These are phyloP conservation scores for Notothenia rossii DNA, from an alignment of 2,113 vertebrate species.

Conservation along the genomic window DNA sequence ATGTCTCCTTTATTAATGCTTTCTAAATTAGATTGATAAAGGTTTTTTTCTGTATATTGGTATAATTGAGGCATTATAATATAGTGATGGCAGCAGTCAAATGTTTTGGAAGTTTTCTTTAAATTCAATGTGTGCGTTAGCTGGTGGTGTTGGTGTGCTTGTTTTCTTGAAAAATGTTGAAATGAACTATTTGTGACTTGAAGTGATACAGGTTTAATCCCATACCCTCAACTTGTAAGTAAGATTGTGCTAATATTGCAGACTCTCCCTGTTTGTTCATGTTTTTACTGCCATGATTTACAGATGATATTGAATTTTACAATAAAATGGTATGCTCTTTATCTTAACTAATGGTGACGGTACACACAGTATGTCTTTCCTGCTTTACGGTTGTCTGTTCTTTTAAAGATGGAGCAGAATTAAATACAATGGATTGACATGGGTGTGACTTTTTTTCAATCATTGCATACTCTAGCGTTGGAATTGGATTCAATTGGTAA, in stretches of 20 bases:
- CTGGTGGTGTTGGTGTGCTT: slow-evolving; percentile 54
- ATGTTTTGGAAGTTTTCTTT: slow-evolving; percentile 31
- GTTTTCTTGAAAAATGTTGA: slow-evolving; percentile 56
- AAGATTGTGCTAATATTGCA: slow-evolving; percentile 33
- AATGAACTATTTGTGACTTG: slow-evolving; percentile 64
- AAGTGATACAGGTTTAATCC: slow-evolving; percentile 53
- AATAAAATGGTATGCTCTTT: slow-evolving; percentile 47
- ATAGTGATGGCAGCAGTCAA: slow-evolving; percentile 4
- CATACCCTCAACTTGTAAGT: slow-evolving; percentile 34
- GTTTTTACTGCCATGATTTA: slow-evolving; percentile 55
- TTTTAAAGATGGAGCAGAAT: slow-evolving; percentile 49
- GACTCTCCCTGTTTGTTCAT: slow-evolving; percentile 30
- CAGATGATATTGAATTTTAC: slow-evolving; percentile 48
- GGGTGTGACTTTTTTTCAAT: background rate
- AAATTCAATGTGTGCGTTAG: slow-evolving; percentile 45
- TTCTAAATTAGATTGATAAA: slow-evolving; percentile 44
- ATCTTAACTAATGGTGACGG: slow-evolving; percentile 29
- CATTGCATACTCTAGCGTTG: too few species aligned
- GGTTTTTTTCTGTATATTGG: slow-evolving; percentile 66
- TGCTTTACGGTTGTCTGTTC: slow-evolving; percentile 55
- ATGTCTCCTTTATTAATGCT: slow-evolving; percentile 45
- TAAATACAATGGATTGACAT: slow-evolving; percentile 36
- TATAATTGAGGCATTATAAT: slow-evolving; percentile 69
- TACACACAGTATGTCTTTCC: slow-evolving; percentile 39
- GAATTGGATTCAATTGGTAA: background rate